Evolutionary conservation across 2,888 invertebrate species (phyloP).

Genomic region (Apodemia duryi): DNA sequence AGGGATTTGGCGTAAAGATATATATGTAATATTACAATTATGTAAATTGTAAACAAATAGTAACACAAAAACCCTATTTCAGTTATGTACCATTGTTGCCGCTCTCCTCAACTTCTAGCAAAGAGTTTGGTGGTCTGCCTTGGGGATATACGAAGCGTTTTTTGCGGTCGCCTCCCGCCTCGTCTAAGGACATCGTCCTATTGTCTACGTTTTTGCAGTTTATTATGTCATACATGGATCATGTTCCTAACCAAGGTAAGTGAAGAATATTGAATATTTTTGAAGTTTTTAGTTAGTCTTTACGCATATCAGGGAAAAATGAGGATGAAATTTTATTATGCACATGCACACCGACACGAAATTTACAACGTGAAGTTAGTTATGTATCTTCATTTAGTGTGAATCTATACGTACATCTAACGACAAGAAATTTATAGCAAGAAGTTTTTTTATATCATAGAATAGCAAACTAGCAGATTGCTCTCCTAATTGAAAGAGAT

Average conservation of each 20-base stretch:
- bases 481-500: no score
- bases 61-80: constrained; percentile 20
- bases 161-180: constrained; percentile 81
- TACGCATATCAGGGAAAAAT: no score
- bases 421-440: no score
- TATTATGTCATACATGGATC: constrained; percentile 55
- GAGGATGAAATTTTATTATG: neutral
- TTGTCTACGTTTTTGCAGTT: constrained; percentile 69
- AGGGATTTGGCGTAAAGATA: no score
- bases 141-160: constrained; percentile 83
- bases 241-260: constrained; percentile 50
- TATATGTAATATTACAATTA: no score
- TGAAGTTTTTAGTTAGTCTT: neutral
- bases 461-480: no score
- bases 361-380: no score
- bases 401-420: no score
- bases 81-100: constrained; percentile 68
- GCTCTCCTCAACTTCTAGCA: constrained; percentile 41
- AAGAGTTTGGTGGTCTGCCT: constrained; percentile 66
- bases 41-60: no score
- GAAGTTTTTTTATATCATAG: no score
- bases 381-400: no score
- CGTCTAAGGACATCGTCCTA: constrained; percentile 80
- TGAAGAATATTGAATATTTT: neutral
- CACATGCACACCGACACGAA: no score